Conservation (phyloP, 2,113 vertebrate genomes). For the Chaetops frenatus region DNA sequence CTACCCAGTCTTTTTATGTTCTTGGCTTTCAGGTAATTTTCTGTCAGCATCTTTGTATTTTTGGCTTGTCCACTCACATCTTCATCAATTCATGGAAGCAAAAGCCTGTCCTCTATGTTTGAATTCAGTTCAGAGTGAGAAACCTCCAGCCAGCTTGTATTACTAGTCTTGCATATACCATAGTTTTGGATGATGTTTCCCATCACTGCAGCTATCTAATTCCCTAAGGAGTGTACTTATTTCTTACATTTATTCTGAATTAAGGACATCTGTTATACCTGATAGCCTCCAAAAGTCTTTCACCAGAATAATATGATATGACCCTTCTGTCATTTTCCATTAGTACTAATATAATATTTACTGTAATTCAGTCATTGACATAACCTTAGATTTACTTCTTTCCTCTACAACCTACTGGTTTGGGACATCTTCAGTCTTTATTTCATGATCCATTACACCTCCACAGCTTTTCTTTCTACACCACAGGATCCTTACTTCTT, state of each 20-base stretch:
- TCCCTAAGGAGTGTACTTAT: background rate
- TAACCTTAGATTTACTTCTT: constrained; percentile 1
- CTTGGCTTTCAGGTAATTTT: background rate
- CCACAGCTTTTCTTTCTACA: background rate
- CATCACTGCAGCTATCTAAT: background rate
- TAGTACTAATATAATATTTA: background rate
- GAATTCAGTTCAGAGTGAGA: background rate
- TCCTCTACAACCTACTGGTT: background rate
- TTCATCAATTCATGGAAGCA: background rate
- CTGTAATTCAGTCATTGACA: background rate
- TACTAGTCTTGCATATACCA: background rate
- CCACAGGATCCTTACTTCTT: background rate
- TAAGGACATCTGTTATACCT: constrained; percentile 7
- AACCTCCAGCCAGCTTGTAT: background rate
- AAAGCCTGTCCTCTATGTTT: background rate
- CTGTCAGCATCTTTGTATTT: background rate
- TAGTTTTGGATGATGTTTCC: background rate
- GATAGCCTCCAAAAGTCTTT: background rate
- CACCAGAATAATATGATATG: background rate
- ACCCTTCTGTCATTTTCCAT: background rate
- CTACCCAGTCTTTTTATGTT: background rate
- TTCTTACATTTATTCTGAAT: background rate
- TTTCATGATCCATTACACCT: background rate
- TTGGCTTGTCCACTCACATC: background rate
- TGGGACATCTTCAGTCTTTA: background rate